A percentile compares a stretch with the other conserved stretches of the same genome.
These are phyloP conservation scores for Brenthis hecate DNA, from an alignment of 2,888 invertebrate species.

Conservation along the genomic window DNA sequence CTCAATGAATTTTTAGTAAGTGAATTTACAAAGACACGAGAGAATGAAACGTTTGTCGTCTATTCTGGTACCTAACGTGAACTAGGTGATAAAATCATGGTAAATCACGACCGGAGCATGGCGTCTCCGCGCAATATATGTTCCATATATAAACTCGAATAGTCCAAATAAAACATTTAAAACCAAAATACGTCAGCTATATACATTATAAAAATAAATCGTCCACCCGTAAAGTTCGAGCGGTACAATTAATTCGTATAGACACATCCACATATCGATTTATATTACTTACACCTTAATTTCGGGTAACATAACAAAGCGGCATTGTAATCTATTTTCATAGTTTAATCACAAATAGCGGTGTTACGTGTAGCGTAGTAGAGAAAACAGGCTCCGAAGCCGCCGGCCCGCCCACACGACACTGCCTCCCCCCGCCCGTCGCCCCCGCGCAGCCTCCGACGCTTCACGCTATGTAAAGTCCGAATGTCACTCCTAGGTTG, in stretches of 20 bases:
- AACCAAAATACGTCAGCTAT: conserved; percentile 36
- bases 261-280: not conserved
- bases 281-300: conserved; percentile 20
- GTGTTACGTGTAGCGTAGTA: conserved; percentile 69
- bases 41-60: too few relatives aligned
- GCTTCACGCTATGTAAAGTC: too few relatives aligned
- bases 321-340: conserved; percentile 59
- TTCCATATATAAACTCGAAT: not conserved
- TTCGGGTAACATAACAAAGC: conserved; percentile 44
- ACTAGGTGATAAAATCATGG: too few relatives aligned
- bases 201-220: conserved; percentile 55
- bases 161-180: conserved; percentile 42
- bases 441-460: conserved; percentile 1
- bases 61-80: too few relatives aligned
- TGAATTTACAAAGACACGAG: too few relatives aligned
- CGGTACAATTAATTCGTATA: not conserved
- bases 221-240: conserved; percentile 52
- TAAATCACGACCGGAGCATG: too few relatives aligned
- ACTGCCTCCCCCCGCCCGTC: conserved; percentile 52
- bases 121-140: too few relatives aligned
- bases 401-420: conserved; percentile 63
- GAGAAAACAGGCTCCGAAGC: conserved; percentile 66
- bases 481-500: too few relatives aligned
- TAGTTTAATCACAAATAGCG: conserved; percentile 64
- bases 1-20: too few relatives aligned